Conservation (phyloP, 2,113 vertebrate genomes). For the Nesospiza acunhae region DNA sequence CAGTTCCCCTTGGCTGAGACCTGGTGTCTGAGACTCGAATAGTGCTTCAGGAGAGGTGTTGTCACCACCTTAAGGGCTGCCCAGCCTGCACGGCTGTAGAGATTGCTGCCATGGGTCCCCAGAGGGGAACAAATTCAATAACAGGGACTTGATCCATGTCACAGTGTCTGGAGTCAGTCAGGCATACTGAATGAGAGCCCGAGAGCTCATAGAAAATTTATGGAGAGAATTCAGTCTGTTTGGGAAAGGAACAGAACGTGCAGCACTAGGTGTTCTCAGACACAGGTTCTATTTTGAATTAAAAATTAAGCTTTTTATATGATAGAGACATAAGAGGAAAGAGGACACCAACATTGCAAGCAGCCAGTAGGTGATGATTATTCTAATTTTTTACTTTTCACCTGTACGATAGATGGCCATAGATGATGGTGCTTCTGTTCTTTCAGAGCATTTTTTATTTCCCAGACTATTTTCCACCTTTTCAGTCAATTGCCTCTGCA, state of each 20-base stretch:
- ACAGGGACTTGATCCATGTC: neutral
- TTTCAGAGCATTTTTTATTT: neutral
- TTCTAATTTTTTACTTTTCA: neutral
- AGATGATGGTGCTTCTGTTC: neutral
- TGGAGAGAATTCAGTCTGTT: neutral
- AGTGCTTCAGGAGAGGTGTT: neutral
- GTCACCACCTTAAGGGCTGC: neutral
- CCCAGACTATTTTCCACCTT: neutral
- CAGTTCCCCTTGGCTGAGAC: neutral
- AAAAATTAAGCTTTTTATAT: neutral
- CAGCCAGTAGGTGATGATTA: neutral
- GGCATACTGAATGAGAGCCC: neutral
- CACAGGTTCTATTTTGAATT: neutral
- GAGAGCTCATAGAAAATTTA: neutral
- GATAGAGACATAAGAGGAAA: neutral
- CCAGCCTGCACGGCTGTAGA: neutral
- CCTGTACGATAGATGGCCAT: neutral
- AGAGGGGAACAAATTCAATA: neutral
- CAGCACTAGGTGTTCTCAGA: neutral
- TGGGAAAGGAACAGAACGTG: neutral
- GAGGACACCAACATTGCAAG: neutral
- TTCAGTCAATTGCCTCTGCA: neutral
- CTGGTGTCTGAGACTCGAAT: neutral
- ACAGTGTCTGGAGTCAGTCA: neutral
- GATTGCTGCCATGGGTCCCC: rapidly evolving